phyloP scores from a whole-genome alignment of 2,113 vertebrate species.

The Macroglossus sobrinus region DNA sequence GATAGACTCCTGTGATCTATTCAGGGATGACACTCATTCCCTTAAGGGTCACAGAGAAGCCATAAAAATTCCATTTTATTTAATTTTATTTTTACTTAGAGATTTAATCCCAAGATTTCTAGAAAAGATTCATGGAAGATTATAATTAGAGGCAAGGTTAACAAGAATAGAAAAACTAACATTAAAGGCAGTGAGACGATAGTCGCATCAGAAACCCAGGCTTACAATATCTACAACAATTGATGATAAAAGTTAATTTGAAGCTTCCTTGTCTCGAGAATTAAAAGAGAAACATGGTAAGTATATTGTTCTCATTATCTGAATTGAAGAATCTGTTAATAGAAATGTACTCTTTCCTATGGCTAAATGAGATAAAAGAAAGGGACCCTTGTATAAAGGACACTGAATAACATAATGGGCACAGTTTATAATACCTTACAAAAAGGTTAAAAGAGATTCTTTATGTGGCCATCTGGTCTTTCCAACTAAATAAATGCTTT shows the following conservation, averaged over 20 bases:
- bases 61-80: not conserved
- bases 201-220: not conserved
- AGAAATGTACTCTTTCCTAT: not conserved
- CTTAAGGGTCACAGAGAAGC: not conserved
- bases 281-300: not conserved
- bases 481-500: not conserved
- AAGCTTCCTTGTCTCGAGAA: not conserved
- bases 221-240: not conserved
- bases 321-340: not conserved
- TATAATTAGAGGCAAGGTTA: not conserved
- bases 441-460: conserved; percentile 22
- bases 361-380: not conserved
- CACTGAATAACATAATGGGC: not conserved
- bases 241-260: not conserved
- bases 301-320: not conserved
- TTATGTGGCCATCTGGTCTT: conserved; percentile 20
- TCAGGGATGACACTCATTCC: not conserved
- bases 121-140: not conserved
- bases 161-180: not conserved
- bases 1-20: rapidly evolving
- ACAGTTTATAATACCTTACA: not conserved
- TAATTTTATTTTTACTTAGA: not conserved
- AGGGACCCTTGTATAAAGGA: conserved; percentile 22
- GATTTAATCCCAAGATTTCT: not conserved
- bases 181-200: not conserved